Percentiles rank a stretch among this genome's conserved stretches.
These are phyloP conservation scores for Bolinopsis microptera DNA, from an alignment of 37 sponge, comb jelly and placozoan genomes.

Conservation along the genomic window DNA sequence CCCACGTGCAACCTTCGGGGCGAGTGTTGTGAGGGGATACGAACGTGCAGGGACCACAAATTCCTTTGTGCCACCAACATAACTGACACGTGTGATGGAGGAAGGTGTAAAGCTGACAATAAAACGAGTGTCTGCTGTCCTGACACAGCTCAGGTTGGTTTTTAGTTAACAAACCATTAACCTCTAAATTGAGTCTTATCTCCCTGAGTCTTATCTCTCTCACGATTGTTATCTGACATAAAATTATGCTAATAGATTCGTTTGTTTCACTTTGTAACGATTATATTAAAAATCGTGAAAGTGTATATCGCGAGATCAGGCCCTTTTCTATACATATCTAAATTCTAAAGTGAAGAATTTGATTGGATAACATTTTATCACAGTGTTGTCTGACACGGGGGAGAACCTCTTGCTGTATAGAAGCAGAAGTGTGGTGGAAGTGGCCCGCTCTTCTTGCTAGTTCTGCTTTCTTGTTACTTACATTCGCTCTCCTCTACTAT, in stretches of 20 bases:
- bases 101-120: not conserved
- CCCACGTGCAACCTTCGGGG: not conserved
- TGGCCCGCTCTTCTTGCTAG: slow-evolving; percentile 3
- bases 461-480: slow-evolving; percentile 2
- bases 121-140: slow-evolving; percentile 2
- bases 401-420: not conserved
- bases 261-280: no score
- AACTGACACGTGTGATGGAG: not conserved
- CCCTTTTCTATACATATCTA: no score
- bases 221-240: no score
- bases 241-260: no score
- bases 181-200: no score
- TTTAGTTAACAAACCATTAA: no score
- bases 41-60: not conserved
- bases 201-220: no score
- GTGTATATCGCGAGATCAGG: no score
- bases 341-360: no score
- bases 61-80: not conserved
- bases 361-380: no score
- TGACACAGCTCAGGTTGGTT: not conserved
- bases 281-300: no score
- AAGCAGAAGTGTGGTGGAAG: slow-evolving; percentile 6
- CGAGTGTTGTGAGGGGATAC: not conserved
- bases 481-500: not conserved
- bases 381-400: not conserved